These are phyloP conservation scores for Erethizon dorsatum DNA, from an alignment of 2,797 vertebrate genomes.

Conservation along the genomic window DNA sequence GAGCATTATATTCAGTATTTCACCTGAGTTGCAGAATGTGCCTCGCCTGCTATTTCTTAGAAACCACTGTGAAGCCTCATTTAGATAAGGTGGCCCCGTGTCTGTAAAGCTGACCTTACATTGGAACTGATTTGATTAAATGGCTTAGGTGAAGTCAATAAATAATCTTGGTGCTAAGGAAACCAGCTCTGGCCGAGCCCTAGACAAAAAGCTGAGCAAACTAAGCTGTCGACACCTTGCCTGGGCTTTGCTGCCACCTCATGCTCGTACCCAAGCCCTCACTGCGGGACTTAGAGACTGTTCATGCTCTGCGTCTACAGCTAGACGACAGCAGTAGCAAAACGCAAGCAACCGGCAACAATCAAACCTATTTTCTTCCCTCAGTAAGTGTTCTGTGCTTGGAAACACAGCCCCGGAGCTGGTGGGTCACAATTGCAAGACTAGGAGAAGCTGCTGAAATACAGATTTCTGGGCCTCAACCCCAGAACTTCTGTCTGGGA, in stretches of 20 bases:
- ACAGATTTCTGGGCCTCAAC: not conserved
- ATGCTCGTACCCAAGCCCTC: not conserved
- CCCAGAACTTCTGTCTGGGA: not conserved
- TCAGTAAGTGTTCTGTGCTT: not conserved
- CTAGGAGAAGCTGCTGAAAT: not conserved
- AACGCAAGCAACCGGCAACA: not conserved
- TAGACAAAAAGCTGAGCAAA: constrained; percentile 46
- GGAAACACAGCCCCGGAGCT: too few relatives aligned
- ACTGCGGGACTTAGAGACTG: not conserved
- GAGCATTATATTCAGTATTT: constrained; percentile 1
- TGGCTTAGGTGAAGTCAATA: constrained; percentile 65
- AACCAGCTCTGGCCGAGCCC: constrained; percentile 69
- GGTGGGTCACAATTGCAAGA: too few relatives aligned
- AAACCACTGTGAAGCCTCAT: constrained; percentile 8
- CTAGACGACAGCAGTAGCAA: too few relatives aligned
- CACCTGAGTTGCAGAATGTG: constrained; percentile 5
- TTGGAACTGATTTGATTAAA: constrained; percentile 73
- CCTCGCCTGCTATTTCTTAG: constrained; percentile 57
- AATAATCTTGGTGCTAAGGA: constrained; percentile 75
- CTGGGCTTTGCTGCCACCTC: not conserved
- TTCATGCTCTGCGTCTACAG: not conserved
- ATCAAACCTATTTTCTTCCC: not conserved
- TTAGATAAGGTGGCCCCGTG: constrained; percentile 70
- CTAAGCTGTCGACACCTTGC: not conserved
- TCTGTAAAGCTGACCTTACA: constrained; percentile 75